Percentiles rank a stretch among this genome's conserved stretches.
Conservation (phyloP, 2,888 invertebrate genomes). For the Alsophila aescularia region DNA sequence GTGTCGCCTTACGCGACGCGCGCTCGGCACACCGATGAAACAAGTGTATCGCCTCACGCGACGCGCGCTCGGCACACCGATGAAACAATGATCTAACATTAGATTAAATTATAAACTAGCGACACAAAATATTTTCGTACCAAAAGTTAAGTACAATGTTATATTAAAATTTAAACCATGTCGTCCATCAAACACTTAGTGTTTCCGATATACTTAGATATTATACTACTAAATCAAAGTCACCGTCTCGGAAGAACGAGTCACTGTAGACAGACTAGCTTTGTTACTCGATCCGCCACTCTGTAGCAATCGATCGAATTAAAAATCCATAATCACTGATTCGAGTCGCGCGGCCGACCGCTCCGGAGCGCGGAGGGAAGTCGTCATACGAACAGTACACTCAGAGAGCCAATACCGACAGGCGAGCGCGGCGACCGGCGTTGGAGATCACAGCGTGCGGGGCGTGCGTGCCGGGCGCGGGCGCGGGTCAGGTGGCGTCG, state of each 20-base stretch:
- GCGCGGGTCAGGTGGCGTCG: constrained; percentile 84
- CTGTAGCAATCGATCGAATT: constrained; percentile 47
- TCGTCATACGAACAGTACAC: constrained; percentile 9
- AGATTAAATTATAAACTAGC: constrained; percentile 68
- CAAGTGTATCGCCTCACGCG: constrained; percentile 59
- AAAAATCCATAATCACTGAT: constrained; percentile 5
- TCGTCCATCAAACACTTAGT: constrained; percentile 72
- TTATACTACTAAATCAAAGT: constrained; percentile 54
- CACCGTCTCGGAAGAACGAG: constrained; percentile 68
- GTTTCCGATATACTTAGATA: constrained; percentile 54
- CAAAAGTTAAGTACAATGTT: constrained; percentile 73
- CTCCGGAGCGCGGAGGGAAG: constrained; percentile 2
- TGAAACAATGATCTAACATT: constrained; percentile 62
- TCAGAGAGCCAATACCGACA: constrained; percentile 13
- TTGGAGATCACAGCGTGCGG: constrained; percentile 52
- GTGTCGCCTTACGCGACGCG: too few species aligned
- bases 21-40: too few species aligned
- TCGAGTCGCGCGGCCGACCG: not conserved
- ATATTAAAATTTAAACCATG: constrained; percentile 51
- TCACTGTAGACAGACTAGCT: constrained; percentile 70
- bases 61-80: constrained; percentile 56
- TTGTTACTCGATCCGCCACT: constrained; percentile 51
- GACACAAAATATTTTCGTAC: constrained; percentile 70
- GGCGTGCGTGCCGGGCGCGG: constrained; percentile 16
- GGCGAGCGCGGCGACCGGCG: constrained; percentile 24